phyloP scores from a whole-genome alignment of 2,888 invertebrate species.

The Cheilosia scutellata region DNA sequence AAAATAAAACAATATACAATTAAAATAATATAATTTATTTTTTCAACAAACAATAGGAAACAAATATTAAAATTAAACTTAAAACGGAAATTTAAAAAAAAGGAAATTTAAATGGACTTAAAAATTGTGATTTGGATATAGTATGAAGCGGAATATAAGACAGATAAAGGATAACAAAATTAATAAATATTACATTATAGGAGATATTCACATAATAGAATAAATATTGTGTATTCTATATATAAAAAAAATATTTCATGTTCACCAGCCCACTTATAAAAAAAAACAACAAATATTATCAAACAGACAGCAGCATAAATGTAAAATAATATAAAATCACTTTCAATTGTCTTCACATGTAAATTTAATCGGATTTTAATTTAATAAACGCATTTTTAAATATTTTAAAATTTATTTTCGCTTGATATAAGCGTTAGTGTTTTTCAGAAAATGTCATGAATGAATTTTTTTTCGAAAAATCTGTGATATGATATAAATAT shows the following conservation, averaged over 20 bases:
- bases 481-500: constrained; percentile 81
- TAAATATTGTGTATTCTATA: constrained; percentile 55
- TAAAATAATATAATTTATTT: constrained; percentile 67
- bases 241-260: constrained; percentile 46
- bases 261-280: constrained; percentile 49
- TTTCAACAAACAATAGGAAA: constrained; percentile 67
- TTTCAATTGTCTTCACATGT: constrained; percentile 71
- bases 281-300: constrained; percentile 30
- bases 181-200: constrained; percentile 25
- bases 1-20: constrained; percentile 38
- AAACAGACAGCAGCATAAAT: constrained; percentile 55
- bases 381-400: constrained; percentile 28
- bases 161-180: constrained; percentile 41
- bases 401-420: constrained; percentile 24
- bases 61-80: constrained; percentile 59
- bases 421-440: constrained; percentile 46
- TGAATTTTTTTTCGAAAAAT: constrained; percentile 81
- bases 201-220: constrained; percentile 49
- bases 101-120: constrained; percentile 76
- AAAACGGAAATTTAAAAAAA: constrained; percentile 49
- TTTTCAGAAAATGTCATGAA: constrained; percentile 73
- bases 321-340: constrained; percentile 52
- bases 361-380: constrained; percentile 48
- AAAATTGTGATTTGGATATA: constrained; percentile 82
- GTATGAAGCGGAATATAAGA: constrained; percentile 78